Base-by-base conservation (phyloP, 2,888 invertebrate species). In the Metacarcinus magister region DNA sequence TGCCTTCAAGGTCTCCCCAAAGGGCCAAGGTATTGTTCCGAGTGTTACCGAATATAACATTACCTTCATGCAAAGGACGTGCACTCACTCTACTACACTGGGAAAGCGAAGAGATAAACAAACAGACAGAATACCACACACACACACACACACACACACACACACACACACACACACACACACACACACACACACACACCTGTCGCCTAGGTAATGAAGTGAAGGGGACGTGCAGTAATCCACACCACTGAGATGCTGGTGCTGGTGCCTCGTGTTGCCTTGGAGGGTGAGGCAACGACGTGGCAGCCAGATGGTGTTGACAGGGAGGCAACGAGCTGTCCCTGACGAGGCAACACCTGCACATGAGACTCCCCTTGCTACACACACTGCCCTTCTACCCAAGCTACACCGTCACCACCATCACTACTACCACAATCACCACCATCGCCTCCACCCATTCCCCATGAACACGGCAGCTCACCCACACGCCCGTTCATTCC, bases 271-370 rank as follows among this genome's bases (percentile, higher is more conserved):
- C 19, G 19, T 23, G 67, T 67, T 10, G 3, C 67, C 54, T 8
- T 54, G 32, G 82, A 82, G 82, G 82, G 82, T 32, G 82, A 82
- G 32, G 82, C 10, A 32, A 32, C 13, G 82, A 82, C 82, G 32
- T 82, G 28, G 32, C 82, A 5, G 82, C 32, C 82, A 82, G 82
- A 4, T 82, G 82, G 10, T 7, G 82, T 10, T 82, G 82, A 82
- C 82, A 82, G 82, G 82, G 82, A 82, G 82, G 82, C 82, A 82
- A 82, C 82, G 82, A 82, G 82, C 32, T 82, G 28, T 82, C 82
- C 82, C 28, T 32, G 82, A 82, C 67, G 67, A 7, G 67, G n/a
- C 67, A 67, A 19, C 67, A 82, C 8, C 32, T 82, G 82, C 82
- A 8, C 5, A 28, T 32, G 10, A 28, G 82, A 13, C 32, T 82